Conservation (phyloP, 1,140 invertebrate genomes). For the Rhyacophila brunnea region DNA sequence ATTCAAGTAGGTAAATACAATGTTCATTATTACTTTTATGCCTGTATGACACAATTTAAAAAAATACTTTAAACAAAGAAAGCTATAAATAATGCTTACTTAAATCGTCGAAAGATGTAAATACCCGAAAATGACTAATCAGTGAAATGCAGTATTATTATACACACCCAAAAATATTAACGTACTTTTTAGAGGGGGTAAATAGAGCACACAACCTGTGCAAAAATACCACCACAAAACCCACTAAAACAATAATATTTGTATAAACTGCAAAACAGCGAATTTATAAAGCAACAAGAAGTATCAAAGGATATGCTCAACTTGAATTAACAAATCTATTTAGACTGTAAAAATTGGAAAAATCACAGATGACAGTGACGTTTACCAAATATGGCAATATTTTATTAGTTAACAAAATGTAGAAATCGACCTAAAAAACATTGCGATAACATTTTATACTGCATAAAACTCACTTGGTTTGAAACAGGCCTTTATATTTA, state of each 20-base stretch:
- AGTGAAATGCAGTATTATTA: background rate
- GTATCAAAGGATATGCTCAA: too few species aligned
- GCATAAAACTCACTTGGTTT: too few species aligned
- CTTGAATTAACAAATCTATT: too few species aligned
- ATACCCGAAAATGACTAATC: constrained; percentile 1
- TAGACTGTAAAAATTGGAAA: background rate
- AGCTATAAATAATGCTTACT: too few species aligned
- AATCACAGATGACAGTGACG: constrained; percentile 21
- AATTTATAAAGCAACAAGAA: background rate
- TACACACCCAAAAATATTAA: constrained; percentile 1
- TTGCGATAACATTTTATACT: too few species aligned
- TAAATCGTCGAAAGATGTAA: too few species aligned
- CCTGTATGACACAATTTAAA: too few species aligned
- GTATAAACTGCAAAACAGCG: background rate
- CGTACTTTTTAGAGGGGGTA: background rate
- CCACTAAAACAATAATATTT: background rate
- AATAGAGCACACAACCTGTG: background rate
- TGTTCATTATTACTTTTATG: too few species aligned
- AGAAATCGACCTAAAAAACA: too few species aligned
- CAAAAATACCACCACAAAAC: background rate
- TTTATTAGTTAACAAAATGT: background rate
- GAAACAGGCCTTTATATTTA: too few species aligned
- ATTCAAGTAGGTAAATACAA: too few species aligned
- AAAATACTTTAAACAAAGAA: too few species aligned
- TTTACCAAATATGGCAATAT: constrained; percentile 31